phyloP scores from a whole-genome alignment of 2,113 vertebrate genomes.

The Pangasianodon gigas region DNA sequence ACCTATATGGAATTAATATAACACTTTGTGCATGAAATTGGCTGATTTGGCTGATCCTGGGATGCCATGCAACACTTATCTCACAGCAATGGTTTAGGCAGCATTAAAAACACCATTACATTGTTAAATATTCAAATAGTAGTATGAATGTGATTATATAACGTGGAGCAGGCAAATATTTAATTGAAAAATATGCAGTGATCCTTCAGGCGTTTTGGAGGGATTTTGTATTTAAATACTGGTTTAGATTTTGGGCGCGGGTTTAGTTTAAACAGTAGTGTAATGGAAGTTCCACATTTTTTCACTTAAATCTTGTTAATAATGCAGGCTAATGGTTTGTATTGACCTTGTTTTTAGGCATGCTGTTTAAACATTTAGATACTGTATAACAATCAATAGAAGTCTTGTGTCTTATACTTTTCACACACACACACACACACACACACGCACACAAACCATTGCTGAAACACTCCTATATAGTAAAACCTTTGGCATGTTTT shows the following conservation, averaged over 20 bases:
- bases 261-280: background rate
- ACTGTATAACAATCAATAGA: background rate
- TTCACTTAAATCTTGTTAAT: background rate
- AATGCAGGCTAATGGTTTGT: constrained; percentile 8
- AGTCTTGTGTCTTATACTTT: background rate
- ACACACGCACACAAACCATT: background rate
- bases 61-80: background rate
- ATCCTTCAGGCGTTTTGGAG: background rate
- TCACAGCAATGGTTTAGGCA: background rate
- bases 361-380: constrained; percentile 4
- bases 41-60: background rate
- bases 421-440: background rate
- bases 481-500: background rate
- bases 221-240: background rate
- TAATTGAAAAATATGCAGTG: background rate
- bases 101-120: background rate
- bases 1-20: background rate
- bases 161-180: background rate
- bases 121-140: background rate
- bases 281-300: background rate
- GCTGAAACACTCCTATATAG: background rate
- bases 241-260: background rate
- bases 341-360: background rate
- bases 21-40: background rate
- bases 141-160: too few species aligned